A percentile compares a stretch with the other conserved stretches of the same genome.
Conservation (phyloP, 2,113 vertebrate species). For the Otolemur garnettii region DNA sequence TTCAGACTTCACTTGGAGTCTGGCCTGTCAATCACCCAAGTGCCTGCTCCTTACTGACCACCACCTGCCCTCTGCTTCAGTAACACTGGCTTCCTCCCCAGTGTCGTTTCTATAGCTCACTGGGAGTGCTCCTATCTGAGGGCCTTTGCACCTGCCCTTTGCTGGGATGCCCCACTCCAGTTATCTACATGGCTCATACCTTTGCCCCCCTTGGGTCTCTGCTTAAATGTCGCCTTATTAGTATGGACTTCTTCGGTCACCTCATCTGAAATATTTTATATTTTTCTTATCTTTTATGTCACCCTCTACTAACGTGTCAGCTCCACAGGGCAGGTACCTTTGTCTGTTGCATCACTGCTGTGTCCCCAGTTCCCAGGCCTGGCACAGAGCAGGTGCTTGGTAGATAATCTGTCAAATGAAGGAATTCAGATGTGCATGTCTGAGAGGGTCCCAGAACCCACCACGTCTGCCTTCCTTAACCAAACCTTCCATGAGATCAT, state of each 20-base stretch:
- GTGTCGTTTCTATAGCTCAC: neutral
- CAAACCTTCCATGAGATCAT: neutral
- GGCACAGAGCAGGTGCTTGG: neutral
- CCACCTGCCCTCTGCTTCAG: neutral
- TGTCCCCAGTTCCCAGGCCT: accelerated
- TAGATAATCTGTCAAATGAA: neutral
- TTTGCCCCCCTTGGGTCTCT: neutral
- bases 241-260: neutral
- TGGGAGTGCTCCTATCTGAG: neutral
- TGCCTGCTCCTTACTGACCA: neutral
- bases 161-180: accelerated
- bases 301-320: neutral
- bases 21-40: neutral
- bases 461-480: neutral
- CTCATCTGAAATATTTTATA: neutral
- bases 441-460: neutral
- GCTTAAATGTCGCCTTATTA: neutral
- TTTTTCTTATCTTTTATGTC: neutral
- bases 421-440: neutral
- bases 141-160: neutral
- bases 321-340: accelerated
- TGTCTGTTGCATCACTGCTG: neutral
- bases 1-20: neutral
- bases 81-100: neutral
- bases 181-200: accelerated